These are phyloP conservation scores for Sinodicranocentrus sp. DNA, from an alignment of 2,888 invertebrate species.

Conservation along the genomic window DNA sequence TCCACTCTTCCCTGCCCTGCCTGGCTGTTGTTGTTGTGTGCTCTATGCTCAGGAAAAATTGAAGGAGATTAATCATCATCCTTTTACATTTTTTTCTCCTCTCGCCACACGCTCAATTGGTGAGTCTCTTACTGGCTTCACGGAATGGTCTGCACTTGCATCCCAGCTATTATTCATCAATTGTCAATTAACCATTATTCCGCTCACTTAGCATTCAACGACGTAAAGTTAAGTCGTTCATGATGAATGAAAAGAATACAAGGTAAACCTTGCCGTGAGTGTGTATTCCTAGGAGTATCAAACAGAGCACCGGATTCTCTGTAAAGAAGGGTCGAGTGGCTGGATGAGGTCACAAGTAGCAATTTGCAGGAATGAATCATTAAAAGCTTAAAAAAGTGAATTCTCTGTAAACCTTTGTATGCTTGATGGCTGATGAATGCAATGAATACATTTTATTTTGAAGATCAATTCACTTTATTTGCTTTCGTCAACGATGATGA, in stretches of 20 bases:
- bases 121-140: background rate
- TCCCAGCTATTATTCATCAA: slow-evolving; percentile 72
- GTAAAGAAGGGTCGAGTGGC: slow-evolving; percentile 4
- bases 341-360: slow-evolving; percentile 30
- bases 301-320: background rate
- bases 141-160: slow-evolving; percentile 30
- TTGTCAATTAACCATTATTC: slow-evolving; percentile 76
- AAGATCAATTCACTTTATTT: slow-evolving; percentile 6
- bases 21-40: slow-evolving; percentile 50
- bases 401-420: background rate
- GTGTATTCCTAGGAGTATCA: background rate
- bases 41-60: slow-evolving; percentile 34
- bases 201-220: slow-evolving; percentile 68
- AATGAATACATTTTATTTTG: slow-evolving; percentile 12
- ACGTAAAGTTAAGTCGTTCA: slow-evolving; percentile 52
- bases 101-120: background rate
- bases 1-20: slow-evolving; percentile 38
- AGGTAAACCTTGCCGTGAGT: slow-evolving; percentile 1
- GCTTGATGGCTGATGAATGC: background rate
- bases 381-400: slow-evolving; percentile 25
- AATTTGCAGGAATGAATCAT: slow-evolving; percentile 40
- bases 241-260: slow-evolving; percentile 47
- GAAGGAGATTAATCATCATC: slow-evolving; percentile 76
- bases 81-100: background rate
- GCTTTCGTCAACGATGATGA: background rate